Percentiles rank a stretch among this genome's conserved stretches.
Conservation (phyloP, 2,797 vertebrate genomes). For the Liparis tanakae region DNA sequence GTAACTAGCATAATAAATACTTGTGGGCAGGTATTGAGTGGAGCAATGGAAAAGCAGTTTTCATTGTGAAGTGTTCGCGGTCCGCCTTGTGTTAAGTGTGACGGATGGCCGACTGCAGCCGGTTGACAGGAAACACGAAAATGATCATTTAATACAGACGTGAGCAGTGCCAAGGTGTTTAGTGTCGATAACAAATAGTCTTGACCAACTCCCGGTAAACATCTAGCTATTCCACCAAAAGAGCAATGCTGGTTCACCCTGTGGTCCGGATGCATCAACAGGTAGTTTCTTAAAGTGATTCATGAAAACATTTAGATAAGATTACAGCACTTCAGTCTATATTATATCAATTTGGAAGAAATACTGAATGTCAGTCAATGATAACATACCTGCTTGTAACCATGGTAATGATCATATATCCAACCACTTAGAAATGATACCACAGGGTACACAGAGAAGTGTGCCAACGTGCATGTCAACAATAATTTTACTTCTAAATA, state of each 20-base stretch:
- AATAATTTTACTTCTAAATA: background rate
- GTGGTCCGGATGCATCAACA: background rate
- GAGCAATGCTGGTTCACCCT: background rate
- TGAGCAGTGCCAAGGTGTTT: background rate
- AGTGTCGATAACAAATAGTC: background rate
- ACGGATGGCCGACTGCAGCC: conserved; percentile 5
- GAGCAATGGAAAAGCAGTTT: conserved; percentile 34
- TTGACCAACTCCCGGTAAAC: background rate
- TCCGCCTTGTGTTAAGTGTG: conserved; percentile 21
- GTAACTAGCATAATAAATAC: conserved; percentile 76
- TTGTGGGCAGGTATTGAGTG: conserved; percentile 22
- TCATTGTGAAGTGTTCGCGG: conserved; percentile 35
- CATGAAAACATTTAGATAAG: background rate
- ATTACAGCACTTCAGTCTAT: background rate
- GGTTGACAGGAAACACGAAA: conserved; percentile 7
- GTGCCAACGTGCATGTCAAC: background rate
- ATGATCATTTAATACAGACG: background rate
- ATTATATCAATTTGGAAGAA: background rate
- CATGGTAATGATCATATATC: background rate
- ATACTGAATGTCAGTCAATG: background rate
- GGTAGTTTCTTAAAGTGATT: background rate
- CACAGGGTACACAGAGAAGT: background rate
- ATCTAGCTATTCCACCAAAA: background rate
- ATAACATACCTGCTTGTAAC: background rate
- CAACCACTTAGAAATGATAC: background rate